Base-by-base conservation (phyloP, 1,140 invertebrate genomes). In the Agrypnia vestita region DNA sequence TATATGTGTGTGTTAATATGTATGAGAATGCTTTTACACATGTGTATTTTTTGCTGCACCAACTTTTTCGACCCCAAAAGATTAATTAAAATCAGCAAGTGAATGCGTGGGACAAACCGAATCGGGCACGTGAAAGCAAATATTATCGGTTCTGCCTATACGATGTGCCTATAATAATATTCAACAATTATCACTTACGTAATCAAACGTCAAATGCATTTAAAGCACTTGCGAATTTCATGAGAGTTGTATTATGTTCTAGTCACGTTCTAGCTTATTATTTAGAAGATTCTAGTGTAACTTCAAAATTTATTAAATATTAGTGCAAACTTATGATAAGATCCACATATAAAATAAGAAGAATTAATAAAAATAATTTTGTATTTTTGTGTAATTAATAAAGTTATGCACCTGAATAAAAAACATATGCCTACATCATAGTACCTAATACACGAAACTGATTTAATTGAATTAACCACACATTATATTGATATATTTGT, bases 61-160 rank as follows among this genome's bases (percentile, higher is more conserved):
- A 62, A 21, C 25, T 62, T 62, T 62, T 62, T 62, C 25, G 59
- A 25, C 59, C 59, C 59, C 47, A 67, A 62, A 62, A 62, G 59
- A 71, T 71, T 71, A 71, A 71, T 71, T 71, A 71, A 67, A 51
- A 17, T 69, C 44, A 47, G 43, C 67, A 25, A 51, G 67, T 71
- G 67, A 64, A 64, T 43, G 61, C 13, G 61, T 25, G 67, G 49
- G 46, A 53, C 67, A 62, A 12, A 19, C 47, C 4, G 13, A 44
- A 35, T 25, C 49, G 46, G 67, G 49, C 49, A 71, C 51, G 67
- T 71, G 67, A 71, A 71, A 71, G 67, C 9, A 49, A 71, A 71
- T 51, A 43, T 44, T 25, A 71, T 71, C 46, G 46, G 25, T 51
- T 19, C 67, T 71, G 9, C 46, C 43, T 17, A 17, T 64, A 47